Percentiles rank a stretch among this genome's conserved stretches.
These are phyloP conservation scores for Brachylomia viminalis DNA, from an alignment of 2,888 invertebrate genomes.

Conservation along the genomic window DNA sequence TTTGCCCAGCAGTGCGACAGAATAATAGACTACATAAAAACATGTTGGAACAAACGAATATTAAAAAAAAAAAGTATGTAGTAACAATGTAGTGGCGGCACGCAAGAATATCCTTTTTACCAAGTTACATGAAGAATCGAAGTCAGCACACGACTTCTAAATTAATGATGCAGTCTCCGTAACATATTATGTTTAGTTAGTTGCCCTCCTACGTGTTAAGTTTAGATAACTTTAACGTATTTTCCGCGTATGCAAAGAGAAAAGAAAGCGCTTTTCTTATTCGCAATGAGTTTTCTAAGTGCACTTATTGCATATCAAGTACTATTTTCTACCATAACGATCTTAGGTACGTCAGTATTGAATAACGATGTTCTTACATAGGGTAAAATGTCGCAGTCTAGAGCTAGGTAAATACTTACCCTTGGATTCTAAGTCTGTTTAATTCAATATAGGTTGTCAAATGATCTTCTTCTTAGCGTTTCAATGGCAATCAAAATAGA, in stretches of 20 bases:
- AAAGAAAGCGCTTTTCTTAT: constrained; percentile 61
- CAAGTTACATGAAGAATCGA: constrained; percentile 14
- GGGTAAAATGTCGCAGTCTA: neutral
- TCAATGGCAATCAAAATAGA: too few relatives aligned
- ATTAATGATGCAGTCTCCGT: constrained; percentile 28
- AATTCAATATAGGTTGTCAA: too few relatives aligned
- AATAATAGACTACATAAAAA: too few relatives aligned
- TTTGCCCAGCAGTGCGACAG: too few relatives aligned
- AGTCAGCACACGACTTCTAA: neutral
- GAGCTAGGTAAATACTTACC: neutral
- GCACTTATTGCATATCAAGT: constrained; percentile 56
- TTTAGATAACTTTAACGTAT: constrained; percentile 44
- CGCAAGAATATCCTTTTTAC: neutral
- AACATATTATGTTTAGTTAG: constrained; percentile 22
- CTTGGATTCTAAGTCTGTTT: too few relatives aligned
- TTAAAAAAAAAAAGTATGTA: too few relatives aligned
- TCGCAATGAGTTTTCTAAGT: constrained; percentile 56
- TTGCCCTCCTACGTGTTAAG: constrained; percentile 35
- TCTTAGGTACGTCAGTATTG: constrained; percentile 1
- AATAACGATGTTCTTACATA: constrained; percentile 1
- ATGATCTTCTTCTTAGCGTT: too few relatives aligned
- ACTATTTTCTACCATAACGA: constrained; percentile 35
- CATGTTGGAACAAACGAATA: too few relatives aligned
- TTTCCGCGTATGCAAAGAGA: constrained; percentile 53
- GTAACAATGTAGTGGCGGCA: neutral